A percentile compares a stretch with the other conserved stretches of the same genome.
Conservation (phyloP, 2,888 invertebrate species). For the Mesorhabditis sp. region DNA sequence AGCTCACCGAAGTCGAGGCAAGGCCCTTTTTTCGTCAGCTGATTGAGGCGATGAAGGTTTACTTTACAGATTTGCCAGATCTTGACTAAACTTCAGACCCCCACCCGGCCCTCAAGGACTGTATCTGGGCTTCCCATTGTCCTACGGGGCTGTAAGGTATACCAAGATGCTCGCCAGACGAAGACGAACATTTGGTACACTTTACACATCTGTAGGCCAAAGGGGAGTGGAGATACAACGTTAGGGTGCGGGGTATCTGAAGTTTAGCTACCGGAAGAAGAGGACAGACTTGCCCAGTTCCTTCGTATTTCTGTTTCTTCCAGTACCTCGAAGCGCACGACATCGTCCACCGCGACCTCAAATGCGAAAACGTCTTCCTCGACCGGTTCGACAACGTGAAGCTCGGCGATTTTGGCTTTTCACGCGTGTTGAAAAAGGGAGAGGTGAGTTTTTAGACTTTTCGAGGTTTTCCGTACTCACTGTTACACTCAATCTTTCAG, state of each 20-base stretch:
- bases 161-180: too few species aligned
- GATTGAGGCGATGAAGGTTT: conserved; percentile 44
- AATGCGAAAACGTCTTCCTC: conserved; percentile 70
- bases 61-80: neutral
- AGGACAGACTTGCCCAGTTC: too few species aligned
- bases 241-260: too few species aligned
- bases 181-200: too few species aligned
- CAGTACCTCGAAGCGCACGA: conserved; percentile 33
- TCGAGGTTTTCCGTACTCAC: conserved; percentile 37
- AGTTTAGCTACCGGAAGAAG: too few species aligned
- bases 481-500: neutral
- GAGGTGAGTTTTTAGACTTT: conserved; percentile 18
- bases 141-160: too few species aligned
- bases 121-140: neutral
- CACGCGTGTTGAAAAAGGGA: conserved; percentile 63
- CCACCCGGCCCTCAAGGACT: neutral
- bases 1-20: conserved; percentile 63
- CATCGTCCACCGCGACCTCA: conserved; percentile 65
- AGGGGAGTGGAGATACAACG: too few species aligned
- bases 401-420: conserved; percentile 89
- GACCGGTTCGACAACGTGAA: conserved; percentile 71
- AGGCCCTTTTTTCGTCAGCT: conserved; percentile 60
- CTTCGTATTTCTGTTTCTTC: conserved; percentile 13
- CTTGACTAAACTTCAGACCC: neutral
- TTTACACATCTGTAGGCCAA: too few species aligned